Evolutionary conservation across 2,888 invertebrate species (phyloP).

Genomic region (Lasioglossum zephyrum): DNA sequence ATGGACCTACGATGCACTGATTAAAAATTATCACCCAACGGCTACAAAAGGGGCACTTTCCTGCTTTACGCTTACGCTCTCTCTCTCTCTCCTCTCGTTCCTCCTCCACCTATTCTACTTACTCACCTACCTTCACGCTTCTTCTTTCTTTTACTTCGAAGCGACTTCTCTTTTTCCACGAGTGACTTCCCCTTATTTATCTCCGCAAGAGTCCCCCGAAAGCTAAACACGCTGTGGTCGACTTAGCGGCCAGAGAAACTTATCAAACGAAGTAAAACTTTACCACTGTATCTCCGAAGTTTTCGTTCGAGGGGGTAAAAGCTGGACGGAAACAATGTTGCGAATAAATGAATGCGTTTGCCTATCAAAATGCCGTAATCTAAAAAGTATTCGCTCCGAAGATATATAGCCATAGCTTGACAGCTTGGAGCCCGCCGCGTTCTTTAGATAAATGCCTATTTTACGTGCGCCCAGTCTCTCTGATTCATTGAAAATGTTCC

Average conservation of each 20-base stretch:
- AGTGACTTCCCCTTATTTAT: constrained; percentile 74
- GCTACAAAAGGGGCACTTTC: constrained; percentile 77
- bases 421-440: neutral
- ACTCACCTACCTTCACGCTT: constrained; percentile 21
- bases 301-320: neutral
- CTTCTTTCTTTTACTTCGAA: constrained; percentile 12
- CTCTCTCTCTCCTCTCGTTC: constrained; percentile 22
- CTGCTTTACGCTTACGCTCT: constrained; percentile 52
- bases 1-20: constrained; percentile 78
- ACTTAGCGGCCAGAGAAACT: constrained; percentile 71
- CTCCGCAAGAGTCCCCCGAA: constrained; percentile 65
- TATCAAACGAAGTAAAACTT: constrained; percentile 79
- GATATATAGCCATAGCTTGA: neutral
- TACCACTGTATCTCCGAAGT: constrained; percentile 34
- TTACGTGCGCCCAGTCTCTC: neutral
- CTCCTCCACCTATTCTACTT: constrained; percentile 13
- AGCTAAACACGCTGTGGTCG: constrained; percentile 75
- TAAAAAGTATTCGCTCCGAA: neutral
- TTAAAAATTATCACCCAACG: constrained; percentile 82
- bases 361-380: constrained; percentile 7
- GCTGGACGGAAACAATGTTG: constrained; percentile 13
- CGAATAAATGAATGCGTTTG: constrained; percentile 21
- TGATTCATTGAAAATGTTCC: neutral
- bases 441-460: constrained; percentile 9
- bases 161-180: constrained; percentile 46